Conservation (phyloP, 2,797 vertebrate species). For the Basileuterus tristriatus region DNA sequence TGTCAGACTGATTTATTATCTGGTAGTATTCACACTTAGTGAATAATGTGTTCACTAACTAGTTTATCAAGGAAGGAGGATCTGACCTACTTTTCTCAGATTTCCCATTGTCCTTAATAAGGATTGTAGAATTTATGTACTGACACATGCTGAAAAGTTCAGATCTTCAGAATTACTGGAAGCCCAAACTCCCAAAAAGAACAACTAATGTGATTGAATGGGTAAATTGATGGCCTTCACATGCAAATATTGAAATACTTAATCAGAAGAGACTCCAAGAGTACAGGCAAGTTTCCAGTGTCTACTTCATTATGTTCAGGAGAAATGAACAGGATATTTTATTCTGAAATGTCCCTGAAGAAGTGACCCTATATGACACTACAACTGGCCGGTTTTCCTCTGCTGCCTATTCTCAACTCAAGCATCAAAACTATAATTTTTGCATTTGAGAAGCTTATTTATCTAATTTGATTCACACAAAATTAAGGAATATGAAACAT, state of each 20-base stretch:
- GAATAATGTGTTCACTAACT: not conserved
- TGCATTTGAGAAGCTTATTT: not conserved
- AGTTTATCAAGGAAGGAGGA: not conserved
- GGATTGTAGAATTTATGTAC: not conserved
- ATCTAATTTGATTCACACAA: not conserved
- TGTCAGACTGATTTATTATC: not conserved
- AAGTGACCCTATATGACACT: not conserved
- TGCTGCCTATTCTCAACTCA: not conserved
- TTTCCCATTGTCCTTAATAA: not conserved
- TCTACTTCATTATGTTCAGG: not conserved
- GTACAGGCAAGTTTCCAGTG: not conserved
- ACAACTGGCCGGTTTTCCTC: not conserved
- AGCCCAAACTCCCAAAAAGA: not conserved
- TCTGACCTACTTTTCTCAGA: not conserved
- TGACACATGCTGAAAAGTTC: not conserved
- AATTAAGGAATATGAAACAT: not conserved
- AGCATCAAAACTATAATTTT: not conserved
- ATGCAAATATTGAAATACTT: not conserved
- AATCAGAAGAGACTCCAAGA: not conserved
- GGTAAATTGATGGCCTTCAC: not conserved
- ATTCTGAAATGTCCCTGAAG: not conserved
- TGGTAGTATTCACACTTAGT: not conserved
- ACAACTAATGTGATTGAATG: not conserved
- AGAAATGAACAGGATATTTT: not conserved
- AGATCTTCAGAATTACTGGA: not conserved